Conservation (phyloP, 2,113 vertebrate genomes). For the Psophia crepitans region DNA sequence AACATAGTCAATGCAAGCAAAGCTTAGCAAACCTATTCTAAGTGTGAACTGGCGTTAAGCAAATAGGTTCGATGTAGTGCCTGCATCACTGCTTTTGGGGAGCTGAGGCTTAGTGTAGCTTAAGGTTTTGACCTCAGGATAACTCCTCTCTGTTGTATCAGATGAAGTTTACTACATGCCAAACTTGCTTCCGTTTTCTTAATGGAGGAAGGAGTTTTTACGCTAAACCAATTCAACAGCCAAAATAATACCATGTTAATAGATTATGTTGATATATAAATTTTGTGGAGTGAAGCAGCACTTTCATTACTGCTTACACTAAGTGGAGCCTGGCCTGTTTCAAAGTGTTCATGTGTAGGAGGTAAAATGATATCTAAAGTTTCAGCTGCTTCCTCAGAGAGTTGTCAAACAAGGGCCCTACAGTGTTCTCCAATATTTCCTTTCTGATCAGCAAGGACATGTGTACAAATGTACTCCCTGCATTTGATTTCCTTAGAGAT, state of each 20-base stretch:
- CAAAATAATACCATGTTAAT: background rate
- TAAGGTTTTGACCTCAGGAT: background rate
- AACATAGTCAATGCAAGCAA: background rate
- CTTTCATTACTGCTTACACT: background rate
- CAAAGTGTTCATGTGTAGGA: background rate
- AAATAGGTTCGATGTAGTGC: fast-evolving
- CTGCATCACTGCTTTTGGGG: background rate
- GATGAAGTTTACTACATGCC: background rate
- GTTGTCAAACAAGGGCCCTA: background rate
- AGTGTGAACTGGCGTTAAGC: background rate
- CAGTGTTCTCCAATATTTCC: background rate
- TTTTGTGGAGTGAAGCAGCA: background rate
- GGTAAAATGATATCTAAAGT: background rate
- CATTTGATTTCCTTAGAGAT: background rate
- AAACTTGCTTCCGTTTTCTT: background rate
- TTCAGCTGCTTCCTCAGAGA: background rate
- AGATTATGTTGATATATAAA: background rate
- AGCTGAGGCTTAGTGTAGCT: background rate
- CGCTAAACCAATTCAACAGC: background rate
- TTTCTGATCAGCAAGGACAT: background rate
- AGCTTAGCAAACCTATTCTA: background rate
- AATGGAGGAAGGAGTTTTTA: background rate
- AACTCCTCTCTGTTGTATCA: background rate
- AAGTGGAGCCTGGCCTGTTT: background rate
- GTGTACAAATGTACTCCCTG: background rate